These are phyloP conservation scores for Dendrolimus pini DNA, from an alignment of 2,888 invertebrate species.

Conservation along the genomic window DNA sequence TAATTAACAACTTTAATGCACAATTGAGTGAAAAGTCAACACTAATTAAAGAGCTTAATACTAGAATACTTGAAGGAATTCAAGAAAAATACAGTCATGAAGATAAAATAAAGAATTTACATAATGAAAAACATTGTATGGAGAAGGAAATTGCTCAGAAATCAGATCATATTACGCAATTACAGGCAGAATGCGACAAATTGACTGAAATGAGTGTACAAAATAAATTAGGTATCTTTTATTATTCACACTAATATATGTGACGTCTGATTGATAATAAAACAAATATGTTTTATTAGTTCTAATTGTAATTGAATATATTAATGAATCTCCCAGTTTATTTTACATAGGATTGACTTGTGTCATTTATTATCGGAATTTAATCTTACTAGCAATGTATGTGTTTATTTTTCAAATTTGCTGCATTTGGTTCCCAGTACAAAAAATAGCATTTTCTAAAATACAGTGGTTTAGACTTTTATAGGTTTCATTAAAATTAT, in stretches of 20 bases:
- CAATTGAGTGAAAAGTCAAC: constrained; percentile 20
- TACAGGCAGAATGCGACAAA: constrained; percentile 23
- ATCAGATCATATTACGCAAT: constrained; percentile 17
- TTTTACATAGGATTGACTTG: too few species aligned
- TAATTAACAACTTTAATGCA: constrained; percentile 20
- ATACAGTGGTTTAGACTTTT: too few species aligned
- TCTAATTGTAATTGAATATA: too few species aligned
- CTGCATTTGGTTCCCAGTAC: too few species aligned
- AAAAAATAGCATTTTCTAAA: too few species aligned
- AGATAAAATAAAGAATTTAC: constrained; percentile 17
- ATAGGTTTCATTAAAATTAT: too few species aligned
- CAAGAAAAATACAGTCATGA: constrained; percentile 21
- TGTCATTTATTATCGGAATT: too few species aligned
- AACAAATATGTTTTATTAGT: too few species aligned
- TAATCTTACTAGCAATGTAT: background rate
- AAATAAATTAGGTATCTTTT: constrained; percentile 25
- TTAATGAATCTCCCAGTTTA: background rate
- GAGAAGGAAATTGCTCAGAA: constrained; percentile 22
- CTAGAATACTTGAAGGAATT: constrained; percentile 18
- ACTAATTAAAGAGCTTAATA: constrained; percentile 16
- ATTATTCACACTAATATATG: background rate
- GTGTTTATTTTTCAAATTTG: background rate
- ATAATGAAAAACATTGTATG: constrained; percentile 24
- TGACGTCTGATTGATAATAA: too few species aligned
- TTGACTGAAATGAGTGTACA: constrained; percentile 20